Percentiles rank a stretch among this genome's conserved stretches.
Conservation (phyloP, 1,140 invertebrate species). For the Cephus cinctus region DNA sequence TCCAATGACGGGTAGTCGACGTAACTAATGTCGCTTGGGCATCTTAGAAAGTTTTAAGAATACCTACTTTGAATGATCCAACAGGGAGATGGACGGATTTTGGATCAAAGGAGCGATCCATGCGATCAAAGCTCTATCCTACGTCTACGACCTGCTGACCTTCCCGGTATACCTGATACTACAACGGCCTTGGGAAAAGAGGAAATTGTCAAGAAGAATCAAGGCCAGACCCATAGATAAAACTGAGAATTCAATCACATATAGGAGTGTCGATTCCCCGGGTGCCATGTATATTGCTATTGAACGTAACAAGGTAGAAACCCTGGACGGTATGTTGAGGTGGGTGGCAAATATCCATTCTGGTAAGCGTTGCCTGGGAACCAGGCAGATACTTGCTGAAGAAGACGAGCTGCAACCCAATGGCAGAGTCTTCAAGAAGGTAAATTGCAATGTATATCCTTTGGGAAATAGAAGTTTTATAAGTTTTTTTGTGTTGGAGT, state of each 20-base stretch:
- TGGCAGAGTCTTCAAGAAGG: slow-evolving; percentile 95
- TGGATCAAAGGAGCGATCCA: slow-evolving; percentile 73
- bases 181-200: slow-evolving; percentile 84
- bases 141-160: slow-evolving; percentile 86
- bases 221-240: slow-evolving; percentile 64
- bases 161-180: slow-evolving; percentile 86
- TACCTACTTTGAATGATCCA: no score
- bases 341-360: slow-evolving; percentile 73
- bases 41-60: no score
- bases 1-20: no score
- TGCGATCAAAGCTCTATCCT: slow-evolving; percentile 73
- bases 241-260: slow-evolving; percentile 66
- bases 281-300: slow-evolving; percentile 69
- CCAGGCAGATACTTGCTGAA: slow-evolving; percentile 85
- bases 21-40: no score
- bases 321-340: slow-evolving; percentile 83
- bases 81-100: slow-evolving; percentile 73
- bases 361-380: slow-evolving; percentile 81
- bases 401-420: slow-evolving; percentile 93
- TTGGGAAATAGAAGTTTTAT: no score
- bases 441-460: no score
- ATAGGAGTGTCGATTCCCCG: slow-evolving; percentile 69
- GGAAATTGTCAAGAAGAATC: slow-evolving; percentile 69
- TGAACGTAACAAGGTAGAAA: slow-evolving; percentile 75
- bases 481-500: no score